A percentile compares a stretch with the other conserved stretches of the same genome.
These are phyloP conservation scores for Brachyhypopomus gauderio DNA, from an alignment of 2,113 vertebrate genomes.

Conservation along the genomic window DNA sequence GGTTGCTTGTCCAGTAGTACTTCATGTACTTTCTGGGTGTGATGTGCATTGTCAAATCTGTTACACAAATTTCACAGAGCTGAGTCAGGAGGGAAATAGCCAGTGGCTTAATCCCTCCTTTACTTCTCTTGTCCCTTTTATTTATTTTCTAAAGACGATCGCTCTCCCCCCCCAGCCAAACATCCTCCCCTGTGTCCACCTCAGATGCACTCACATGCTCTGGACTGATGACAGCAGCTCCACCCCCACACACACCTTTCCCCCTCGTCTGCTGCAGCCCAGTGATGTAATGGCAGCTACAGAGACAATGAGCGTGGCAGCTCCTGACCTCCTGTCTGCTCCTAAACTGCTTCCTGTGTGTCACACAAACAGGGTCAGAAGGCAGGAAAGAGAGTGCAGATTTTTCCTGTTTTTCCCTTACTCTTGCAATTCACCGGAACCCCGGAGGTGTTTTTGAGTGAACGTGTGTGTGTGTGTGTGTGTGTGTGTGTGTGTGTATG, in stretches of 20 bases:
- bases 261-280: conserved; percentile 2
- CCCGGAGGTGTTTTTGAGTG: conserved; percentile 57
- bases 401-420: conserved; percentile 91
- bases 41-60: background rate
- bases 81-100: conserved; percentile 11
- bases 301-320: conserved; percentile 64
- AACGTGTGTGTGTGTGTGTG: conserved; percentile 47
- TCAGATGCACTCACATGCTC: conserved; percentile 23
- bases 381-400: conserved; percentile 81
- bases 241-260: background rate
- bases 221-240: conserved; percentile 1
- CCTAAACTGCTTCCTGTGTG: conserved; percentile 81
- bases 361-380: conserved; percentile 66
- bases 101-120: background rate
- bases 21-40: background rate
- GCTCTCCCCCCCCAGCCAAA: background rate
- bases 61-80: background rate
- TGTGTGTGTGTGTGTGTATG: conserved; percentile 50
- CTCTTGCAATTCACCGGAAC: conserved; percentile 68
- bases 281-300: conserved; percentile 52
- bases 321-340: conserved; percentile 68
- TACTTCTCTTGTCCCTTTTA: conserved; percentile 7
- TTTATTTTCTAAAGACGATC: conserved; percentile 17
- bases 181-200: conserved; percentile 14
- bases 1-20: background rate